Evolutionary conservation across 1,140 invertebrate genomes (phyloP), one percentile per base, ranked within the genome.

Genomic region (Anadara kagoshimensis): DNA sequence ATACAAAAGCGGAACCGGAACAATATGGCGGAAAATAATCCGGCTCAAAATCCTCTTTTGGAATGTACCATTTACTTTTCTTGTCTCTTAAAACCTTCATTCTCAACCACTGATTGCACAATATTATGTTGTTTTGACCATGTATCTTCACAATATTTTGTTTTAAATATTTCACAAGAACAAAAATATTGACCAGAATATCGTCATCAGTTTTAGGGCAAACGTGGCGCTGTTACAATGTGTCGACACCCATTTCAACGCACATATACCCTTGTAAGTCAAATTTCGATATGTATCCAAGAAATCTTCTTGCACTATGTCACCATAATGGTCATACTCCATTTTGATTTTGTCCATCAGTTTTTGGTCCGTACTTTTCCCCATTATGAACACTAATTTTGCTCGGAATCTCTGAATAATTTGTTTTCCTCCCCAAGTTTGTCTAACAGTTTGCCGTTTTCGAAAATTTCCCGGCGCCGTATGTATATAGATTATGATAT

Each of bases 211-310:
- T 87, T 81, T 92, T 92, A 92, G 78, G 26, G 91, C 75, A 78
- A 83, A 90, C 49, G 43, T 69, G 8, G 93, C 93, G 77, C 91
- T 90, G 71, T 80, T 77, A 85, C 90, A 93, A 87, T 93, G 91
- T 82, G 93, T 92, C 7, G 92, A 90, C 56, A 93, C 92, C 93
- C 94, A 97, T 85, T 95, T 94, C 20, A 96, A 91, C 1, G 92
- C 93, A 92, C 95, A 94, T 4, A 94, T 92, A 87, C 95, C 94
- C 88, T 97, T 97, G 83, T 95, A 95, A 1, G 95, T 96, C 87
- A 97, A 92, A 88, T 96, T 97, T 75, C 93, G 91, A 83, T 96
- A 97, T 41, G 91, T 91, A 89, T 96, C 95, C 14, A 91, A 70
- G 86, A 96, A 96, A 78, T 92, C 93, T 26, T 94, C 94, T 90